phyloP scores from a whole-genome alignment of 2,113 vertebrate species.

The Gadus macrocephalus region DNA sequence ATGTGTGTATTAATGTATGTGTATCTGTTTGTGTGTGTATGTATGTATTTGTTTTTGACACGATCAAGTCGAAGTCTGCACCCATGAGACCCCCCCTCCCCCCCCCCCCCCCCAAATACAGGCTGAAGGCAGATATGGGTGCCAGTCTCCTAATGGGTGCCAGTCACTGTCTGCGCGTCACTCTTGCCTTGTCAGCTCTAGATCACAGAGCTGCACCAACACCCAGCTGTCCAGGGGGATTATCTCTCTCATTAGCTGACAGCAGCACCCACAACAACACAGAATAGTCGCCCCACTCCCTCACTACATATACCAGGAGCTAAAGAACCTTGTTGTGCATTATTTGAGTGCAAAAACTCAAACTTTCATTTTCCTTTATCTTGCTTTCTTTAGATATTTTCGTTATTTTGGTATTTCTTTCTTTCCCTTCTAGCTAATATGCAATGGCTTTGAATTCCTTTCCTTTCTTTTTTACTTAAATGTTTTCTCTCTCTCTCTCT shows the following conservation, averaged over 20 bases:
- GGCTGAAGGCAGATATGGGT: constrained; percentile 33
- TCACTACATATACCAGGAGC: too few relatives aligned
- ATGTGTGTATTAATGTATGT: neutral
- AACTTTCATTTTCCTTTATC: too few relatives aligned
- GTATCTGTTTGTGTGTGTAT: neutral
- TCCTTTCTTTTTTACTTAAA: constrained; percentile 10
- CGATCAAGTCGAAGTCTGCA: constrained; percentile 23
- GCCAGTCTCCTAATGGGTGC: constrained; percentile 44
- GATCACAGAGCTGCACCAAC: constrained; percentile 14
- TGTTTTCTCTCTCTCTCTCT: too few relatives aligned
- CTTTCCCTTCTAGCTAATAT: too few relatives aligned
- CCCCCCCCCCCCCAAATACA: constrained; percentile 5
- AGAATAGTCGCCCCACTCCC: too few relatives aligned
- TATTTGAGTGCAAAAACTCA: too few relatives aligned
- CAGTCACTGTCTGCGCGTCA: constrained; percentile 49
- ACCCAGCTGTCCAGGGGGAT: constrained; percentile 35
- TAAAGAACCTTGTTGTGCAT: too few relatives aligned
- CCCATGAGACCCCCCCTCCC: constrained; percentile 47
- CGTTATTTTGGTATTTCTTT: too few relatives aligned
- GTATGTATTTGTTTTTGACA: constrained; percentile 19
- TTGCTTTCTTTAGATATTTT: too few relatives aligned
- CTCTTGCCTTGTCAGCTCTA: constrained; percentile 38
- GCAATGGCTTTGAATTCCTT: neutral
- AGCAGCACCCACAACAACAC: constrained; percentile 30
- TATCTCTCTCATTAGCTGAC: constrained; percentile 50